Percentiles rank a stretch among this genome's conserved stretches.
phyloP scores from a whole-genome alignment of 2,113 vertebrate genomes.

The Myodes glareolus region DNA sequence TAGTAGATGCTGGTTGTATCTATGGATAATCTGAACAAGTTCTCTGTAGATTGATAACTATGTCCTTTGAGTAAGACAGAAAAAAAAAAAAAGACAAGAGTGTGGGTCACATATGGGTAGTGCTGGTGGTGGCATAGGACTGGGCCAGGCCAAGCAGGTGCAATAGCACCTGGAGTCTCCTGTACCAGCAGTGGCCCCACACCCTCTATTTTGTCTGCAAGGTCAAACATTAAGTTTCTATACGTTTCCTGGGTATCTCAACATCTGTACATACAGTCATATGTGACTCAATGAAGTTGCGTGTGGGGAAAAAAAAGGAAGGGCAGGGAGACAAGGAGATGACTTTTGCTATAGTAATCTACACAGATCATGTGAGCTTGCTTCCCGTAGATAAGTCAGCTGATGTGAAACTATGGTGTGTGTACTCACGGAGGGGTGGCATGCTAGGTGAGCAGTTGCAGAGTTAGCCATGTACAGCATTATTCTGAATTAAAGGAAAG shows the following conservation, averaged over 20 bases:
- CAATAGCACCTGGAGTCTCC: neutral
- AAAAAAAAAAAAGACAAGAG: no score
- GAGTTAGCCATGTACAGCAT: neutral
- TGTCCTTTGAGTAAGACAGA: neutral
- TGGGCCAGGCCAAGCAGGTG: neutral
- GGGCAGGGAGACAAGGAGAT: neutral
- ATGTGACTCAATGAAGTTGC: no score
- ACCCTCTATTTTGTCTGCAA: neutral
- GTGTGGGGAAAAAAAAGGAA: neutral
- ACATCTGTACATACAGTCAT: neutral
- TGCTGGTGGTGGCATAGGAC: neutral
- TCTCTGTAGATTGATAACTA: neutral
- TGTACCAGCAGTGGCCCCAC: accelerated
- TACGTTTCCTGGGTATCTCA: neutral
- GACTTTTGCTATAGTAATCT: neutral
- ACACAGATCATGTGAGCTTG: neutral
- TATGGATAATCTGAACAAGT: neutral
- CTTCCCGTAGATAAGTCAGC: neutral
- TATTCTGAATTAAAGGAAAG: neutral
- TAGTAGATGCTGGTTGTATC: neutral
- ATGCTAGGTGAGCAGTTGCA: neutral
- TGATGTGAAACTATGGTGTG: accelerated
- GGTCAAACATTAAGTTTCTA: neutral
- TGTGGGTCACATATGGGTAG: accelerated
- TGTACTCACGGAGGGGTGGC: neutral